A percentile compares a stretch with the other conserved stretches of the same genome.
phyloP scores from a whole-genome alignment of 1,140 invertebrate genomes.

The Gryllus bimaculatus region DNA sequence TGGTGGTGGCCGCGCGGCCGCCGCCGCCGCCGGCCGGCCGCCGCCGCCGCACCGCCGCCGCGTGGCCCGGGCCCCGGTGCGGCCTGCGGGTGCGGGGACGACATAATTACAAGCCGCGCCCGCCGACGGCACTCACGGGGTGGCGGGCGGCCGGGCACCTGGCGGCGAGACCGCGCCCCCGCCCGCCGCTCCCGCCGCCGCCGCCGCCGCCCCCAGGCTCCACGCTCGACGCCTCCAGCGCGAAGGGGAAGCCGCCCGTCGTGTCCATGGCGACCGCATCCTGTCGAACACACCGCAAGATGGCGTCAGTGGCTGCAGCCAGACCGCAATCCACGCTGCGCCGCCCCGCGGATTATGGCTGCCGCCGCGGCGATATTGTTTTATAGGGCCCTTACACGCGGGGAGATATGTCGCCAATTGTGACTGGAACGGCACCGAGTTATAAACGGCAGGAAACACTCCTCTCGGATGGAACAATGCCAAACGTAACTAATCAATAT shows the following conservation, averaged over 20 bases:
- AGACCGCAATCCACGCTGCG: background rate
- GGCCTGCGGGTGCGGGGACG: conserved; percentile 42
- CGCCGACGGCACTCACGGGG: conserved; percentile 67
- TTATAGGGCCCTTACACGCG: too few species aligned
- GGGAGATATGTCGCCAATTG: too few species aligned
- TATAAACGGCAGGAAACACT: too few species aligned
- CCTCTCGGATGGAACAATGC: too few species aligned
- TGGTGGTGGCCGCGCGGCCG: conserved; percentile 33
- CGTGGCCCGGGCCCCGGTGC: conserved; percentile 26
- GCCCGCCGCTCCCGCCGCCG: conserved; percentile 65
- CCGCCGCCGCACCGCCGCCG: conserved; percentile 71
- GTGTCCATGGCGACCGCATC: conserved; percentile 11
- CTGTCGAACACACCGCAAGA: conserved; percentile 13
- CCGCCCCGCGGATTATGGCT: background rate
- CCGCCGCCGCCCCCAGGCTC: conserved; percentile 66
- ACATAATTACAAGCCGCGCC: conserved; percentile 69
- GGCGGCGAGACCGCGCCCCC: conserved; percentile 60
- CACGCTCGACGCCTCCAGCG: conserved; percentile 22
- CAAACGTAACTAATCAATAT: too few species aligned
- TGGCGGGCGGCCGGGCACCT: conserved; percentile 62
- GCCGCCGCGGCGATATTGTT: background rate
- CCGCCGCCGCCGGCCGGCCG: conserved; percentile 28
- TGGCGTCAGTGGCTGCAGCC: background rate
- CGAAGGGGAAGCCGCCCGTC: conserved; percentile 9
- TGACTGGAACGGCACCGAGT: too few species aligned